These are phyloP conservation scores for Oceanodroma leucorhoa DNA, from an alignment of 2,797 vertebrate species.

Conservation along the genomic window DNA sequence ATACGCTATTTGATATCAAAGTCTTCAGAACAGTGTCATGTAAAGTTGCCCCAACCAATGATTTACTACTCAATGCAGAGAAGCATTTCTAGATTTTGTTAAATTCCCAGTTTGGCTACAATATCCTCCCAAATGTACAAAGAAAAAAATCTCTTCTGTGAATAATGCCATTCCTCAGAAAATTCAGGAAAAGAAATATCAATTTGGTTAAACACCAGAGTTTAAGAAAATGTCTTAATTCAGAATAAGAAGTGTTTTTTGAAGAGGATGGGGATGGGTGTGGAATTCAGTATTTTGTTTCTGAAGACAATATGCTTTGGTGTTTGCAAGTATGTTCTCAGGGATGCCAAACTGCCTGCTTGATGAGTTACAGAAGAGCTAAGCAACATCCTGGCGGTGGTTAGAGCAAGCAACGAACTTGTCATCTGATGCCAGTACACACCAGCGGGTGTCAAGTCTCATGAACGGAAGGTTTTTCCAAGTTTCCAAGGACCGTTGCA, in stretches of 20 bases:
- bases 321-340: neutral
- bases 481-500: neutral
- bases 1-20: neutral
- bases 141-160: neutral
- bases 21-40: neutral
- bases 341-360: neutral
- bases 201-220: neutral
- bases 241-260: neutral
- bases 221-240: neutral
- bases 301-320: neutral
- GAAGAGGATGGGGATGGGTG: neutral
- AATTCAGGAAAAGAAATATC: neutral
- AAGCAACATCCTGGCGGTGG: neutral
- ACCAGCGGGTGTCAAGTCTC: neutral
- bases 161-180: neutral
- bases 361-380: neutral
- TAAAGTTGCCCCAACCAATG: neutral
- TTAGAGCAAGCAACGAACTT: neutral
- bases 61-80: neutral
- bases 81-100: neutral
- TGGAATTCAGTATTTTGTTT: neutral
- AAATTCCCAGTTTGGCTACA: neutral
- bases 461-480: neutral
- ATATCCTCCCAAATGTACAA: neutral
- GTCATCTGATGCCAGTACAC: rapidly evolving